Conservation (phyloP, 2,797 vertebrate genomes). For the Carcharodon carcharias region DNA sequence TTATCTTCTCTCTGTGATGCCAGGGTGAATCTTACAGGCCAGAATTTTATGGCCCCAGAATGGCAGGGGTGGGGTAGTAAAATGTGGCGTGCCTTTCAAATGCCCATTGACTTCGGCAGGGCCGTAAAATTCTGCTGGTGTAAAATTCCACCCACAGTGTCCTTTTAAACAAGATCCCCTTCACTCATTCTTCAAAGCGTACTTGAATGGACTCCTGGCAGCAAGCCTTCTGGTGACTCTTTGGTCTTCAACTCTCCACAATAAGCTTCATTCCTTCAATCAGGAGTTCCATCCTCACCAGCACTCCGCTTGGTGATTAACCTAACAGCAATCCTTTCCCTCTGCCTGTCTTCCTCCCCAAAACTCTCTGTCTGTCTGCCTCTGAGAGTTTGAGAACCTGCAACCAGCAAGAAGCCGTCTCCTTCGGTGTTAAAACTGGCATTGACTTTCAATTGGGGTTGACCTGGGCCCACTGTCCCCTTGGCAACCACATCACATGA, state of each 20-base stretch:
- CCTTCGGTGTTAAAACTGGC: background rate
- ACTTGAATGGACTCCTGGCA: no score
- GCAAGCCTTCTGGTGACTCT: no score
- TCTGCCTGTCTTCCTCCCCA: background rate
- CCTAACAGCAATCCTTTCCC: background rate
- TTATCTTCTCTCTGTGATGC: background rate
- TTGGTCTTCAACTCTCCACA: no score
- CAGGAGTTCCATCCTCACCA: background rate
- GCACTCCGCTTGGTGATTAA: background rate
- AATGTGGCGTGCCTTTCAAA: no score
- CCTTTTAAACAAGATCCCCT: background rate
- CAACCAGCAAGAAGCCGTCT: background rate
- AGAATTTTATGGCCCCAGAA: no score
- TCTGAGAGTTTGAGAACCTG: background rate
- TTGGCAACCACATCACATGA: no score
- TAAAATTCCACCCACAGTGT: no score
- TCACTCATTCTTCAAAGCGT: no score
- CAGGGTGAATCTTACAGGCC: background rate
- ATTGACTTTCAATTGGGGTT: background rate
- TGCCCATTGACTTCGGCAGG: no score
- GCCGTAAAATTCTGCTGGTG: no score
- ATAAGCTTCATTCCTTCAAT: no score
- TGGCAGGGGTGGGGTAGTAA: no score
- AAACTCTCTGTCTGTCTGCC: background rate
- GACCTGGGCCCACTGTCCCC: background rate